Percentiles rank a stretch among this genome's conserved stretches.
Conservation (phyloP, 2,888 invertebrate species). For the Magallana nippona region DNA sequence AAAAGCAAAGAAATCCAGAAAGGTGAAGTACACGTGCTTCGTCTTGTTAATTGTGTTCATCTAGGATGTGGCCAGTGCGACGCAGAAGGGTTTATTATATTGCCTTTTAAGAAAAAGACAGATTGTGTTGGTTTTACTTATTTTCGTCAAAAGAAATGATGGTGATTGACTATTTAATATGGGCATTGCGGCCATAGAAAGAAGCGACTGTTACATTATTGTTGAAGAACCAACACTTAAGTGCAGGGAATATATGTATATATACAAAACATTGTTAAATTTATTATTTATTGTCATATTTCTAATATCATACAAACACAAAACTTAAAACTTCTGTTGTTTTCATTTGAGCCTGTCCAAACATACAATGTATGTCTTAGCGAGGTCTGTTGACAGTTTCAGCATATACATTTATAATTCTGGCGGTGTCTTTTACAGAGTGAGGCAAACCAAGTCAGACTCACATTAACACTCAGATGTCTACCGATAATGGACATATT, state of each 20-base stretch:
- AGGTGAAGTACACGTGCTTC: not conserved
- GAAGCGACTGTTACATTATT: not conserved
- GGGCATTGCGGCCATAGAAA: not conserved
- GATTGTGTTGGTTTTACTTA: conserved; percentile 6
- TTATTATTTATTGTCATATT: conserved; percentile 14
- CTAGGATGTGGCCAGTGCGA: conserved; percentile 23
- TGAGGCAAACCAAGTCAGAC: conserved; percentile 18
- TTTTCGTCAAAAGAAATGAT: not conserved
- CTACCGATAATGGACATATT: conserved; percentile 22
- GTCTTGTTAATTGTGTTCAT: conserved; percentile 25
- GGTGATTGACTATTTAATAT: not conserved
- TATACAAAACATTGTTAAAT: conserved; percentile 18
- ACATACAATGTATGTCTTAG: not conserved
- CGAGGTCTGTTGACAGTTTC: not conserved
- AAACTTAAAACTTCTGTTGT: not conserved
- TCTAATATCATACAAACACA: conserved; percentile 5
- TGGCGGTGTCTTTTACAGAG: not conserved
- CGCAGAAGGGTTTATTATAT: not conserved
- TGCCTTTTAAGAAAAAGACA: conserved; percentile 6
- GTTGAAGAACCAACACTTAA: conserved; percentile 9
- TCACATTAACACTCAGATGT: conserved; percentile 20
- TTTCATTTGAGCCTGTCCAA: conserved; percentile 10
- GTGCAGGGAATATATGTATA: conserved; percentile 33
- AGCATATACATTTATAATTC: conserved; percentile 3
- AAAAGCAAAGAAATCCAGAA: conserved; percentile 15